phyloP scores from a whole-genome alignment of 2,888 invertebrate species.

The Synanthedon andrenaeformis region DNA sequence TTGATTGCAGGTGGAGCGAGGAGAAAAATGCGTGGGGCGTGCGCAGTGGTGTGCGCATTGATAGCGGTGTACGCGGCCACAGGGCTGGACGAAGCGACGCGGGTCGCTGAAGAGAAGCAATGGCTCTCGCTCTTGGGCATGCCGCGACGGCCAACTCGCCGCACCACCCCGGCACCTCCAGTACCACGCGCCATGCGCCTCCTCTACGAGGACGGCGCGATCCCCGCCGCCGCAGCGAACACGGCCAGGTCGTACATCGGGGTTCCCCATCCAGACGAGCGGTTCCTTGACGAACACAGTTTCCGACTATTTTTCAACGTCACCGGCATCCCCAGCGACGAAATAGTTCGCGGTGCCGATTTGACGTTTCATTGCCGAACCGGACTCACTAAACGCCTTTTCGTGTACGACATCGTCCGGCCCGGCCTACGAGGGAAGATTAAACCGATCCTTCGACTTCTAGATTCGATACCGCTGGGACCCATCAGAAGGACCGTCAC shows the following conservation, averaged over 20 bases:
- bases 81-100: conserved; percentile 57
- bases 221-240: conserved; percentile 82
- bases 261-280: conserved; percentile 77
- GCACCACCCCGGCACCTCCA: conserved; percentile 57
- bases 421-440: conserved; percentile 73
- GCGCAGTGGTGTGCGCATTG: conserved; percentile 68
- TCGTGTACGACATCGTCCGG: conserved; percentile 81
- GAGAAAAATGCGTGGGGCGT: conserved; percentile 69
- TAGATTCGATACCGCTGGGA: conserved; percentile 80
- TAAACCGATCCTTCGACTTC: conserved; percentile 80
- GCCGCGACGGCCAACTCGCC: conserved; percentile 71
- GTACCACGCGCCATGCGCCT: conserved; percentile 86
- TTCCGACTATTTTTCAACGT: conserved; percentile 88
- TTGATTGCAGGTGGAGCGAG: conserved; percentile 65
- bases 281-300: conserved; percentile 78
- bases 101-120: conserved; percentile 58
- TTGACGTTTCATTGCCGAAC: conserved; percentile 75
- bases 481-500: conserved; percentile 74
- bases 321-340: conserved; percentile 78
- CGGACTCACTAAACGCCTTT: conserved; percentile 64
- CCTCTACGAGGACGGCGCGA: conserved; percentile 76
- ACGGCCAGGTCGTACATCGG: conserved; percentile 83
- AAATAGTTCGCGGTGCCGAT: conserved; percentile 86
- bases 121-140: conserved; percentile 65
- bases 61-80: conserved; percentile 47